Conservation (phyloP, 2,113 vertebrate genomes). For the Actenoides lindsayi region DNA sequence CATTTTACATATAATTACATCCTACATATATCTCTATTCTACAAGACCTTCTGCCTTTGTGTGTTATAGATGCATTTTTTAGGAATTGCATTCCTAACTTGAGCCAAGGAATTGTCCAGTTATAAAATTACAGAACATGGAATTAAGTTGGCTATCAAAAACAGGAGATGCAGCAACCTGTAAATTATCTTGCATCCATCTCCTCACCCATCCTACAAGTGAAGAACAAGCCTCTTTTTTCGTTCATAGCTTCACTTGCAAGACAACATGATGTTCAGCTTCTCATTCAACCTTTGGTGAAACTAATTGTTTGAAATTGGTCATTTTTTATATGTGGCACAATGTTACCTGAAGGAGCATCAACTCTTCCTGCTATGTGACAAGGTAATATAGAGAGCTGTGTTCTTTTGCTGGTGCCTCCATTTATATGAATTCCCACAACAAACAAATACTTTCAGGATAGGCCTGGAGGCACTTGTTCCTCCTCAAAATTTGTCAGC, state of each 20-base stretch:
- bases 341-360: conserved; percentile 23
- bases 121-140: neutral
- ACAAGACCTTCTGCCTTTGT: neutral
- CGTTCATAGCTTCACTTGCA: neutral
- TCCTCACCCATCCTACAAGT: neutral
- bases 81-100: neutral
- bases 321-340: conserved; percentile 20
- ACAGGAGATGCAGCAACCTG: neutral
- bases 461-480: neutral
- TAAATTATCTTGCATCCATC: neutral
- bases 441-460: neutral
- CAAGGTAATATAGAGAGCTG: neutral
- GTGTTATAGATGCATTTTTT: neutral
- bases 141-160: neutral
- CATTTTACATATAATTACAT: neutral
- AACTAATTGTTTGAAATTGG: conserved; percentile 10
- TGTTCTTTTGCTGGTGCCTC: neutral
- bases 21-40: neutral
- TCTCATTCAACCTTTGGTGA: neutral
- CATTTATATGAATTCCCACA: conserved; percentile 17
- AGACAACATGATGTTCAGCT: neutral
- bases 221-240: neutral
- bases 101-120: neutral
- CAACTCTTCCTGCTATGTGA: neutral
- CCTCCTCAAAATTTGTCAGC: neutral